Percentiles rank a stretch among this genome's conserved stretches.
These are phyloP conservation scores for Lota lota DNA, from an alignment of 2,113 vertebrate genomes.

Conservation along the genomic window DNA sequence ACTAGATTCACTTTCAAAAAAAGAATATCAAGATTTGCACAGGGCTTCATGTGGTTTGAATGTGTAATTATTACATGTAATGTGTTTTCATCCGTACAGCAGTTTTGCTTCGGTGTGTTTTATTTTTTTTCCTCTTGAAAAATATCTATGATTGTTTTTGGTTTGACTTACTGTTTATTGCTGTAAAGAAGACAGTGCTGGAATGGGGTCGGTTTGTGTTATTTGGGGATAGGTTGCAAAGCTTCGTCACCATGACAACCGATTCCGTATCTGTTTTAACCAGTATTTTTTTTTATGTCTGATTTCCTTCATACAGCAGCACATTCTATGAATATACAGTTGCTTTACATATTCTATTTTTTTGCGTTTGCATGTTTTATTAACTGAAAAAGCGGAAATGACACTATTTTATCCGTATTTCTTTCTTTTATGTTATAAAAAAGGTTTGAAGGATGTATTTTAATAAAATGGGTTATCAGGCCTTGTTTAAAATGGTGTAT, in stretches of 20 bases:
- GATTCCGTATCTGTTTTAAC: constrained; percentile 56
- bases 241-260: constrained; percentile 39
- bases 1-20: constrained; percentile 9
- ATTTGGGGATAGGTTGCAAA: constrained; percentile 52
- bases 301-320: constrained; percentile 56
- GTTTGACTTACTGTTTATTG: constrained; percentile 37
- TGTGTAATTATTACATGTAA: constrained; percentile 21
- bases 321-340: constrained; percentile 48
- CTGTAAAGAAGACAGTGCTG: constrained; percentile 18
- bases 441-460: constrained; percentile 68
- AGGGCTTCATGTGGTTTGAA: constrained; percentile 29
- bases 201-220: constrained; percentile 45
- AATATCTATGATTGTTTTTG: constrained; percentile 16
- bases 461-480: constrained; percentile 48
- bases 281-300: constrained; percentile 32
- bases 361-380: constrained; percentile 69
- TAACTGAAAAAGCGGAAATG: constrained; percentile 61
- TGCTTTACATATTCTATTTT: constrained; percentile 63
- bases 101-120: not conserved
- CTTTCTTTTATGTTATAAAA: constrained; percentile 50
- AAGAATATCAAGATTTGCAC: constrained; percentile 16
- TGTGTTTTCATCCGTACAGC: constrained; percentile 10
- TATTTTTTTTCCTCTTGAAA: not conserved
- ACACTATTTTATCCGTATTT: constrained; percentile 49
- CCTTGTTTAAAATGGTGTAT: constrained; percentile 64